Base-by-base conservation (phyloP, 2,113 vertebrate genomes). In the Triplophysa rosa region DNA sequence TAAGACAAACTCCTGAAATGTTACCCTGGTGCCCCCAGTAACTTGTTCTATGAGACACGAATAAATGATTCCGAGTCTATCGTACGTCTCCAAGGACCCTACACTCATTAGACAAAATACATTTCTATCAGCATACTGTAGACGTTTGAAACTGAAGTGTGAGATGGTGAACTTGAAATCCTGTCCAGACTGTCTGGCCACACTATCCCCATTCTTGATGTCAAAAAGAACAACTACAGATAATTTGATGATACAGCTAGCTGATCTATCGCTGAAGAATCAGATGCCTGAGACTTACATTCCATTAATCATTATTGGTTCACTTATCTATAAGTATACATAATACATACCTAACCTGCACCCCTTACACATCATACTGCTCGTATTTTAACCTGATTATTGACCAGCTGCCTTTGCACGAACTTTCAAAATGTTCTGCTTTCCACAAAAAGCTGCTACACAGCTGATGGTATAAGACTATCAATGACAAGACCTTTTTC, bases 281-380 rank as follows among this genome's bases (percentile, higher is more conserved):
- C 33, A 59, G 70, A 73, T 73, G 33, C 33, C 21, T 49, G 49
- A 49, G 63, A 75, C 63, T 47, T 73, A 24, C 13, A 45, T 62
- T 61, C 8, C 49, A 56, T 58, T n/a, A 8, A 58, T 58, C n/a
- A 21, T 61, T 13, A 61, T 12, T 62, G 29, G 37, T 24, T 29
- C 40, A 75, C 40, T 49, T 21, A 8, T 26, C 16, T 10, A 62
- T 63, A 61, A 62, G 24, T 24, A 62, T 26, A 61, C 33, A 40
- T 7, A 69, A 11, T 40, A 23, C 24, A 14, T 73, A 42, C n/a
- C 24, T 56, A 58, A 16, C 42, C 54, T 42, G 52, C 29, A 61
- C 3, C 56, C 19, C 42, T 10, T 40, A 4, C 56, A 73, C 6
- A 19, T n/a, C 13, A 69, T 17, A 8, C 24, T 49, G 52, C 19